Percentiles rank a stretch among this genome's conserved stretches.
These are phyloP conservation scores for Lates japonicus DNA, from an alignment of 2,797 vertebrate species.

Conservation along the genomic window DNA sequence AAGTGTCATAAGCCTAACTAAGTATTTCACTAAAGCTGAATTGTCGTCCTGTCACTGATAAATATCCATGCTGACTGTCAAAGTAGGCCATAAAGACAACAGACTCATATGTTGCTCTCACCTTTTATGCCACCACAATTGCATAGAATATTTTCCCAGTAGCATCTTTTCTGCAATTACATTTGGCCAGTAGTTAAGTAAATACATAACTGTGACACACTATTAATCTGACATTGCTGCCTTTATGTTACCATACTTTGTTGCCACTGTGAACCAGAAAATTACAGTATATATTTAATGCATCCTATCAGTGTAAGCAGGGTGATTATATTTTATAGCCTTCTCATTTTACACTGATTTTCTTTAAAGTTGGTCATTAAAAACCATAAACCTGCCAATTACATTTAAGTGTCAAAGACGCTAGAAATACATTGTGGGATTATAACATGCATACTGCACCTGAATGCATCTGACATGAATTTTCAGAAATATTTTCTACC, in stretches of 20 bases:
- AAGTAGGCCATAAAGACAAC: not conserved
- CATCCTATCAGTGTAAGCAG: not conserved
- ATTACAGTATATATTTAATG: not conserved
- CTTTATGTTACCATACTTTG: not conserved
- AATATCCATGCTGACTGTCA: conserved; percentile 14
- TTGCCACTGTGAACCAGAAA: not conserved
- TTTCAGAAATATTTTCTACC: not conserved
- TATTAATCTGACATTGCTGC: not conserved
- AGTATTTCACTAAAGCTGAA: not conserved
- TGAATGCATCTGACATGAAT: conserved; percentile 16
- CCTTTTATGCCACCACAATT: not conserved
- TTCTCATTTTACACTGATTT: not conserved
- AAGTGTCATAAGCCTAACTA: not conserved
- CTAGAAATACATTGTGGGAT: not conserved
- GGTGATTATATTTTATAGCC: not conserved
- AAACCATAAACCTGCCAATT: conserved; percentile 5
- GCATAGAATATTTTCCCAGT: not conserved
- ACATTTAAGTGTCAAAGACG: conserved; percentile 8
- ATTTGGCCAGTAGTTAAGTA: not conserved
- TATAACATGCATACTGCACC: not conserved
- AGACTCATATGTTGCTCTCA: not conserved
- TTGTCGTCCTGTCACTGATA: not conserved
- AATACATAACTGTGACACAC: not conserved
- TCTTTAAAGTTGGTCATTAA: conserved; percentile 7
- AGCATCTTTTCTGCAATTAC: not conserved